phyloP scores from a whole-genome alignment of 2,113 vertebrate species.

The Pteronura brasiliensis region DNA sequence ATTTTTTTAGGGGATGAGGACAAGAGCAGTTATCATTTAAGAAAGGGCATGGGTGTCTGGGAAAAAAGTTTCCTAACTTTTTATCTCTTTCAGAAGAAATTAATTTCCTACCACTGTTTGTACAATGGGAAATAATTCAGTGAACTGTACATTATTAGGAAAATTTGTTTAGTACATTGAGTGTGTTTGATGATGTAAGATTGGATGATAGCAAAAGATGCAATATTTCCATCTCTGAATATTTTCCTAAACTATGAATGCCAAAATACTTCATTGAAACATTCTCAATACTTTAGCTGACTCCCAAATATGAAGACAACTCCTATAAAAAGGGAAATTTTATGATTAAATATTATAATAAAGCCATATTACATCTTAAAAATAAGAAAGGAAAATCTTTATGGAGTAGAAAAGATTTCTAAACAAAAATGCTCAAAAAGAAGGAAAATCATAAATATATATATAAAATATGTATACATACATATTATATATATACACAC shows the following conservation, averaged over 20 bases:
- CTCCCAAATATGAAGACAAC: neutral
- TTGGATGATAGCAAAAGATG: neutral
- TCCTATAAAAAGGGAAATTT: neutral
- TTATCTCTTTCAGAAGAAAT: neutral
- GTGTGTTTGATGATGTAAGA: neutral
- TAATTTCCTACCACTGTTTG: neutral
- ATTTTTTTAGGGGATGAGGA: neutral
- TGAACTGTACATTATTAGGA: neutral
- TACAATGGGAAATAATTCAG: neutral
- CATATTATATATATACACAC: too few species aligned
- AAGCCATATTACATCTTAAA: neutral
- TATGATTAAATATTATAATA: neutral
- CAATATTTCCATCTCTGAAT: neutral
- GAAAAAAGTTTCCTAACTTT: neutral
- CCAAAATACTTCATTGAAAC: neutral
- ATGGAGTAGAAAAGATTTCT: neutral
- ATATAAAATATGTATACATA: too few species aligned
- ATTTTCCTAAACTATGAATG: neutral
- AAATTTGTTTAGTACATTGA: neutral
- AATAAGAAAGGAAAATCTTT: neutral
- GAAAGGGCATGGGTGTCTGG: neutral
- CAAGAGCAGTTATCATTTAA: neutral
- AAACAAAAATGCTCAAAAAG: neutral
- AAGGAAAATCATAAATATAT: neutral
- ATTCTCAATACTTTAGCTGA: neutral